Base-by-base conservation (phyloP, 37 sponge, comb jelly and placozoan genomes). In the Cliona cf. orientalis region DNA sequence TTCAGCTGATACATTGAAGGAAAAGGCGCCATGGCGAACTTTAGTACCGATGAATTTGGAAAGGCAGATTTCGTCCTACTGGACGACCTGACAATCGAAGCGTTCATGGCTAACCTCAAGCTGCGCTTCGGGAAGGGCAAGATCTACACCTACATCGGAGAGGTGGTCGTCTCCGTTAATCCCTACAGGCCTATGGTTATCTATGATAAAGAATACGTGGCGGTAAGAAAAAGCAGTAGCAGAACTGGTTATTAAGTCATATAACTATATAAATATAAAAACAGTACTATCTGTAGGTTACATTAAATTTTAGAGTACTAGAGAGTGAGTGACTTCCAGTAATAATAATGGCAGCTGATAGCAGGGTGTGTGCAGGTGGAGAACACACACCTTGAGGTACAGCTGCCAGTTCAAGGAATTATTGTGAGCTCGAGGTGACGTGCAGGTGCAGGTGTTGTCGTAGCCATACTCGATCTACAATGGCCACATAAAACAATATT, bases 111-210 rank as follows among this genome's bases (percentile, higher is more conserved):
- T 11, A 94, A 94, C 71, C 44, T 94, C 76, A 82, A 87, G 67
- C 73, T 81, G 55, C 72, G 94, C 34, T 94, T 88, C 67, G 17
- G 68, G 46, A 87, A 83, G 42, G 84, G 82, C 12, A 82, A 77
- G 38, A 79, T 94, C 44, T 94, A 94, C 66, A 90, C 91, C 36
- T 90, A 94, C 88, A 94, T 94, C 21, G 94, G 94, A 0, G 94
- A 94, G 56, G 92, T 91, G 40, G 87, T 94, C 11, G 88, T 94
- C 39, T 94, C 94, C 17, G 85, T 94, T 7, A 94, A 94, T 53
- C 94, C 94, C 7, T 94, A 94, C 73, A 53, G 80, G 29, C 72
- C 49, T 22, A 38, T 94, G 79, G 75, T 70, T 44, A 86, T 94
- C 45, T 94, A 94, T 69, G 76, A 83, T 60, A 83, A 78, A 1